Conservation (phyloP, 2,888 invertebrate genomes). For the Drosophila longiperda region DNA sequence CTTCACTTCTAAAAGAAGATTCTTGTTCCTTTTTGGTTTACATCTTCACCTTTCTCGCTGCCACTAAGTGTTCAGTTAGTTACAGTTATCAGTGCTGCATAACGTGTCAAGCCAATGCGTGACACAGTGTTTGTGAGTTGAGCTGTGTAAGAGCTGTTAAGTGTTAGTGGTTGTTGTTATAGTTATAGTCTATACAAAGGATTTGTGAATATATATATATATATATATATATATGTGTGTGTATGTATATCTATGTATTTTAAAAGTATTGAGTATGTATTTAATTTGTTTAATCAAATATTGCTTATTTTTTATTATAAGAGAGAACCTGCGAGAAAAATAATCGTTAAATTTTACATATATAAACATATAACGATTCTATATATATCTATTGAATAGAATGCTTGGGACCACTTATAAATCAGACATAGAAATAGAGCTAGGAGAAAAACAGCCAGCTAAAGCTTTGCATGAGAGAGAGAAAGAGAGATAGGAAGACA, state of each 20-base stretch:
- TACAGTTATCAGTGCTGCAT: constrained; percentile 32
- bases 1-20: background rate
- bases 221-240: background rate
- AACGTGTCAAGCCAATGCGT: constrained; percentile 28
- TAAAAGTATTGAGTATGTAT: constrained; percentile 52
- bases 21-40: background rate
- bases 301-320: constrained; percentile 1
- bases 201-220: constrained; percentile 18
- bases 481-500: background rate
- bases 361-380: constrained; percentile 5
- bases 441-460: constrained; percentile 13
- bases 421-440: constrained; percentile 1
- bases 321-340: constrained; percentile 36
- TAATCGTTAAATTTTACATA: constrained; percentile 23
- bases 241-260: constrained; percentile 25
- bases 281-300: constrained; percentile 48
- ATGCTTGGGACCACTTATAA: constrained; percentile 18
- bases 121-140: constrained; percentile 4
- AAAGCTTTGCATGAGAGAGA: constrained; percentile 5
- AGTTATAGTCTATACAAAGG: constrained; percentile 41
- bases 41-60: constrained; percentile 3
- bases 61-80: constrained; percentile 13
- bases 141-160: constrained; percentile 8
- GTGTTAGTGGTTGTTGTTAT: constrained; percentile 29
- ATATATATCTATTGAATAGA: constrained; percentile 33